Percentiles rank a stretch among this genome's conserved stretches.
Conservation (phyloP, 2,888 invertebrate genomes). For the Yponomeuta sedellus region DNA sequence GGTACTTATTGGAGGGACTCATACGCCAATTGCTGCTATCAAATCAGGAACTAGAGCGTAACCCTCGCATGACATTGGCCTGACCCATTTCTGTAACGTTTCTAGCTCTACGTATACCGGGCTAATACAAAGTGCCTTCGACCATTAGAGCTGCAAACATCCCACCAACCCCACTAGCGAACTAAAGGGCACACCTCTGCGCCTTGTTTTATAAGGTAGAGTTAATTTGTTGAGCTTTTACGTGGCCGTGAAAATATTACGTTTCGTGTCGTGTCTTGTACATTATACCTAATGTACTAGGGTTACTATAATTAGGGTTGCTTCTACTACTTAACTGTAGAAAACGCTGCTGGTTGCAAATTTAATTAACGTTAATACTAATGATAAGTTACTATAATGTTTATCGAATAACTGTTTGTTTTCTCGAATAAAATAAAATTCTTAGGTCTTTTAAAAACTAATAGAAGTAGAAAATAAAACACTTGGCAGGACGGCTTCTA, state of each 20-base stretch:
- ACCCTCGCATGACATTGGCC: conserved; percentile 52
- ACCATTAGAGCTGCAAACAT: conserved; percentile 47
- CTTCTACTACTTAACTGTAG: too few species aligned
- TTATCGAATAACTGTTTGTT: too few species aligned
- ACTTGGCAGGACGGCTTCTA: too few species aligned
- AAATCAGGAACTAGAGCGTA: conserved; percentile 23
- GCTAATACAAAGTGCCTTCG: neutral
- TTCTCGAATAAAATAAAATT: too few species aligned
- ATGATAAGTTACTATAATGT: too few species aligned
- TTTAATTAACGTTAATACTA: too few species aligned
- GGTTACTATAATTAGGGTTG: too few species aligned
- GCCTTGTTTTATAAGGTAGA: conserved; percentile 21
- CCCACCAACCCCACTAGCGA: conserved; percentile 27
- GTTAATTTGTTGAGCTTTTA: conserved; percentile 25
- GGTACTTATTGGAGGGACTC: neutral
- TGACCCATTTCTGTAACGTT: conserved; percentile 41
- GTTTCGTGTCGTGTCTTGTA: conserved; percentile 14
- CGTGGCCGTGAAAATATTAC: neutral
- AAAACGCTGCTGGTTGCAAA: too few species aligned
- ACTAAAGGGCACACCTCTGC: conserved; percentile 40
- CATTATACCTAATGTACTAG: too few species aligned
- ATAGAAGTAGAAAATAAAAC: too few species aligned
- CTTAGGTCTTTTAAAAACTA: too few species aligned
- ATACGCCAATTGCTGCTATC: conserved; percentile 2
- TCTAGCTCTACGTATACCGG: conserved; percentile 9